Evolutionary conservation across 2,113 vertebrate genomes (phyloP).

Genomic region (Enhydra lutris): DNA sequence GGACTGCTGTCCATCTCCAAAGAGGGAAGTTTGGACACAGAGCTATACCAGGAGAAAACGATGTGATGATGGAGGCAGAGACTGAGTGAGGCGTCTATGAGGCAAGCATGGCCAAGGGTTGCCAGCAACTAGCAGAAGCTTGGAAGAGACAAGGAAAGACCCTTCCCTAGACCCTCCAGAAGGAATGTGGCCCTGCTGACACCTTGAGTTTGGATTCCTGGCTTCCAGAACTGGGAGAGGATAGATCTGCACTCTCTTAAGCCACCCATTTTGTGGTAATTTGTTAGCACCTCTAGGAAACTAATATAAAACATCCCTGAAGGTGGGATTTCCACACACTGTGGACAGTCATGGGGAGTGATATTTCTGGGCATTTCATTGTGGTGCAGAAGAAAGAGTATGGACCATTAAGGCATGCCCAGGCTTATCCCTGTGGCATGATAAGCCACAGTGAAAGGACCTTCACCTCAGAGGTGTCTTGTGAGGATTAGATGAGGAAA

Average conservation of each 20-base stretch:
- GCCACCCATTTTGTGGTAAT: neutral
- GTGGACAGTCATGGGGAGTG: neutral
- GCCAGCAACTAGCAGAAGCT: neutral
- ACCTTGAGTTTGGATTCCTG: neutral
- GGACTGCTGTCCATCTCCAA: neutral
- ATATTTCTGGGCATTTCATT: neutral
- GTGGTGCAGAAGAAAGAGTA: neutral
- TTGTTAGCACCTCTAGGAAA: neutral
- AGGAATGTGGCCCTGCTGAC: neutral
- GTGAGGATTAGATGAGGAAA: neutral
- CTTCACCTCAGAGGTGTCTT: neutral
- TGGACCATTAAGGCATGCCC: neutral
- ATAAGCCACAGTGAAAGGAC: neutral
- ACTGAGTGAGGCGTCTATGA: no score
- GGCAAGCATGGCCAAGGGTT: neutral
- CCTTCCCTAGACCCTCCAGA: neutral
- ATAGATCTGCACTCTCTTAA: neutral
- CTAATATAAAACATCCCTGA: no score
- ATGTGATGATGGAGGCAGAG: neutral
- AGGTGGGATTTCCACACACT: neutral
- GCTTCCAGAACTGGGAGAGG: neutral
- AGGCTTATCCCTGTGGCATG: neutral
- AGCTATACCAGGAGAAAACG: neutral
- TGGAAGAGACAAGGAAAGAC: neutral
- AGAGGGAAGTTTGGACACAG: neutral